Evolutionary conservation across 2,888 invertebrate species (phyloP), one percentile per base, ranked within the genome.

Genomic region (Creontiades dilutus): DNA sequence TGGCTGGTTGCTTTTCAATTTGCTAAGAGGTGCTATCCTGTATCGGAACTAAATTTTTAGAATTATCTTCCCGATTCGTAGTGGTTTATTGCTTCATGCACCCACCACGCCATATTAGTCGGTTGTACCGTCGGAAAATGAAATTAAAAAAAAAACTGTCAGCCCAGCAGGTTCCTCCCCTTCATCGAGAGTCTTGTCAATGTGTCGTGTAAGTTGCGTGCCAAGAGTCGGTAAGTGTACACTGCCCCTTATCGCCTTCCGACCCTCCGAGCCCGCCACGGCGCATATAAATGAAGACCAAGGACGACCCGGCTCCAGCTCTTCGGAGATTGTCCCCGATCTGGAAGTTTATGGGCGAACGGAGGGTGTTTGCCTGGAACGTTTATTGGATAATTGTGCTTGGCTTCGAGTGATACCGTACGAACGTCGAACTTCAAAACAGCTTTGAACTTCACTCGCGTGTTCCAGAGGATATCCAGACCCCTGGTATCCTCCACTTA

Each of bases 151-250:
- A 23, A 68, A 68, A 68, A 27, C 23, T 23, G 68, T 23, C 23
- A 5, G 23, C 68, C 19, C 27, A 11, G 68, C 23, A 68, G 68
- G 27, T 68, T 23, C 9, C 16, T 78, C 78, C 47, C 19, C 47
- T 19, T 47, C 78, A 46, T 16, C 78, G 19, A 19, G 37, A 55
- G 55, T 85, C 57, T 85, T 85, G 85, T 85, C 85, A 85, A 85
- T 57, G 85, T 85, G 85, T 57, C 19, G 85, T 85, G 55, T 55
- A 61, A 85, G 55, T 57, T 85, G 85, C 57, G 85, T 85, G 85
- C 61, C 28, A n/a, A 37, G 85, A 85, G 61, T 61, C 48, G 37
- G 55, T 37, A 85, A 85, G 78, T 78, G 78, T 78, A 19, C 78
- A 14, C 47, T 11, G 78, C 11, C 37, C 78, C 78, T 78, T 78